Evolutionary conservation across 1,140 invertebrate species (phyloP).

Genomic region (Drosophila nigrodunni): DNA sequence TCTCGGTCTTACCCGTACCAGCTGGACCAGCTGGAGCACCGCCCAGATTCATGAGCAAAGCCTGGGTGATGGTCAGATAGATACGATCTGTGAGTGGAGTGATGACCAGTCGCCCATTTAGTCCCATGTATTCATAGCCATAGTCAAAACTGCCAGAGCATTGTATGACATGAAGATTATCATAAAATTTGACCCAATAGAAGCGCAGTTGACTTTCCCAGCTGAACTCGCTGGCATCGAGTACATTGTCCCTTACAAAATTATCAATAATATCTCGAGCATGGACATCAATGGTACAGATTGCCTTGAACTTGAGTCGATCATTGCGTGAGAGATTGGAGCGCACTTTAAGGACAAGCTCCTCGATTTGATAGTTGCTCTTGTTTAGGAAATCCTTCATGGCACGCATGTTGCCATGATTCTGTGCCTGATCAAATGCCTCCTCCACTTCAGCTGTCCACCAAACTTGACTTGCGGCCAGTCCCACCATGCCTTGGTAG

Average conservation of each 20-base stretch:
- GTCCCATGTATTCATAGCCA: conserved; percentile 97
- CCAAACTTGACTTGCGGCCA: conserved; percentile 95
- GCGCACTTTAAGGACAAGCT: conserved; percentile 89
- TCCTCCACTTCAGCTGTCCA: conserved; percentile 97
- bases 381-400: conserved; percentile 95
- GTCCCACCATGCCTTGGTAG: conserved; percentile 94
- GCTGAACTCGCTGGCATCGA: conserved; percentile 93
- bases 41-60: conserved; percentile 94
- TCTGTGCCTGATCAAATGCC: conserved; percentile 90
- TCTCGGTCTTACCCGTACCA: conserved; percentile 96
- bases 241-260: conserved; percentile 94
- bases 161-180: conserved; percentile 93
- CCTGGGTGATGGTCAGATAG: conserved; percentile 96
- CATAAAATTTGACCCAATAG: conserved; percentile 93
- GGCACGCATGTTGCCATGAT: conserved; percentile 90
- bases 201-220: conserved; percentile 97
- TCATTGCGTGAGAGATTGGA: conserved; percentile 91
- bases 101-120: conserved; percentile 95
- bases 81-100: conserved; percentile 96
- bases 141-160: conserved; percentile 94
- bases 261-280: conserved; percentile 94
- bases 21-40: conserved; percentile 91
- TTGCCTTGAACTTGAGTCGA: conserved; percentile 93
- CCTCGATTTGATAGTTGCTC: conserved; percentile 93
- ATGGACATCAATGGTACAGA: conserved; percentile 95